A percentile compares a stretch with the other conserved stretches of the same genome.
Conservation (phyloP, 2,797 vertebrate species). For the Phrynocephalus vlangalii region DNA sequence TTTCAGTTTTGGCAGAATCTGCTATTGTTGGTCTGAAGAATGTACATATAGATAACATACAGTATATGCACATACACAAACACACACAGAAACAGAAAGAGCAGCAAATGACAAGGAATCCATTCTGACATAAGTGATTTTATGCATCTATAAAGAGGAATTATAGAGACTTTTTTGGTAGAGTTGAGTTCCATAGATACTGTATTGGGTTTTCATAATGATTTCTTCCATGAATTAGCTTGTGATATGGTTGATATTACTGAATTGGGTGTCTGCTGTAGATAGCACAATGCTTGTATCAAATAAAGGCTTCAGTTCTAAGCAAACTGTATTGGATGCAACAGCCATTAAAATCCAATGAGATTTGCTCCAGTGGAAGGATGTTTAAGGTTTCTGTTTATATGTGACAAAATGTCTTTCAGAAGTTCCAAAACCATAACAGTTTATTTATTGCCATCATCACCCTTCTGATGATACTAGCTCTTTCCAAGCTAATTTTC, state of each 20-base stretch:
- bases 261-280: neutral
- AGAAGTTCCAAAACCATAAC: neutral
- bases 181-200: neutral
- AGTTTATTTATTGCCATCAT: neutral
- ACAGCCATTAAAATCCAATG: neutral
- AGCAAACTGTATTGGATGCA: neutral
- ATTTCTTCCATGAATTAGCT: slow-evolving; percentile 1
- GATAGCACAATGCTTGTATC: neutral
- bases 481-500: neutral
- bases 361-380: neutral
- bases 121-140: slow-evolving; percentile 29
- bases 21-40: neutral
- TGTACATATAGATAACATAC: neutral
- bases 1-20: slow-evolving; percentile 41
- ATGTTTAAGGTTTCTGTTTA: neutral
- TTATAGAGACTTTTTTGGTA: neutral
- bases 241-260: neutral
- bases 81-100: neutral
- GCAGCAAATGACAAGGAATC: neutral
- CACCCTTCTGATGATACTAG: neutral
- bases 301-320: neutral
- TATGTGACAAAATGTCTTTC: neutral
- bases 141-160: neutral
- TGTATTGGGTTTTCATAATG: neutral
- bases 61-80: neutral